Base-by-base conservation (phyloP, 2,113 vertebrate species). In the Hyperopisus bebe region DNA sequence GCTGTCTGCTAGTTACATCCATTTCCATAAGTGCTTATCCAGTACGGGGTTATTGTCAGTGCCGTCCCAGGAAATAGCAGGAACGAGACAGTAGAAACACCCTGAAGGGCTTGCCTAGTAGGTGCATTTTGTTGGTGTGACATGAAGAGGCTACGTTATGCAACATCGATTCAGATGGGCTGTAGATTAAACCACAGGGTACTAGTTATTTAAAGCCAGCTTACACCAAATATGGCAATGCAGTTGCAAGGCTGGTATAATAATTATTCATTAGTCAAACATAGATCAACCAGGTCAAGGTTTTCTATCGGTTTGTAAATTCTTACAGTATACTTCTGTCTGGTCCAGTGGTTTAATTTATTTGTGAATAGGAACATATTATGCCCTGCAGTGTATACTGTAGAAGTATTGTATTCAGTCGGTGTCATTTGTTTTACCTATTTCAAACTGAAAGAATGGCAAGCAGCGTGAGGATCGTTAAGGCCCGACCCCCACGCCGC, bases 261-360 rank as follows among this genome's bases (percentile, higher is more conserved):
- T 88, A 88, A 88, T 88, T 74, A 50, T 74, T 88, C 62, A 44
- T 70, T 55, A 55, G 51, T 24, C 58, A 88, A 74, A 74, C 5
- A 24, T 24, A 44, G 21, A 74, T 88, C 58, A 66, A n/a, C 53
- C 24, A 42, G 17, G 10, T 77, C n/a, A 47, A 27, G 44, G n/a
- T 74, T 58, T 70, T n/a, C 24, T 51, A 42, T 39, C 74, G 42
- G 21, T 70, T 42, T 66, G 55, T 70, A 58, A 47, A 74, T 66
- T 47, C 19, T 46, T 31, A 50, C 48, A 51, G 13, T 17, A 46
- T n/a, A 15, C 24, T 77, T 66, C 58, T 88, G 5, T 21, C 21
- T 62, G 58, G 48, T 42, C 42, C 27, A 42, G 87, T 46, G 48
- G 87, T 24, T 89, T 89, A 13, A 77, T 83, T 21, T 50, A 55